phyloP scores from a whole-genome alignment of 2,113 vertebrate genomes.

The Cervus canadensis region DNA sequence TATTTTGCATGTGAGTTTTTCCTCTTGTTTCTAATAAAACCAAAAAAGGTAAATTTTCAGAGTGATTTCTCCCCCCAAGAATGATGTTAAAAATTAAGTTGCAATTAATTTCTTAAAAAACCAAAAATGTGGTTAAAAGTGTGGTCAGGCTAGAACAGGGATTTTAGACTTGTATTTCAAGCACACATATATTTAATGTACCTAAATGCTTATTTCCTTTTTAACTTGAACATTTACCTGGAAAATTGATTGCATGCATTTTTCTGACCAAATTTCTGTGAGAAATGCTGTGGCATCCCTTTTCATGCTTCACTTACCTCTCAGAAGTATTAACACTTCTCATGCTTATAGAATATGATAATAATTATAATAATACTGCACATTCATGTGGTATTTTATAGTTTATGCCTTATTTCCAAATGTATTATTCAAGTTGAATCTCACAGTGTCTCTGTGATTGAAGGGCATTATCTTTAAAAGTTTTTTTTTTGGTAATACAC shows the following conservation, averaged over 20 bases:
- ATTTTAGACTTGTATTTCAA: slow-evolving; percentile 24
- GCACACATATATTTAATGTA: not conserved
- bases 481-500: not conserved
- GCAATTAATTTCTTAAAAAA: not conserved
- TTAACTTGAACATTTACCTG: slow-evolving; percentile 16
- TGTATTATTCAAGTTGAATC: not conserved
- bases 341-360: not conserved
- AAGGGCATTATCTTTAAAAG: not conserved
- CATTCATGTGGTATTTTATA: not conserved
- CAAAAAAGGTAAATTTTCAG: not conserved
- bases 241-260: not conserved
- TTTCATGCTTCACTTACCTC: slow-evolving; percentile 8
- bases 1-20: slow-evolving; percentile 19
- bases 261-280: slow-evolving; percentile 13
- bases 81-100: not conserved
- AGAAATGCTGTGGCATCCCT: not conserved
- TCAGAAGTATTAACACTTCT: not conserved
- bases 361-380: not conserved
- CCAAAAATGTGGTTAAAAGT: not conserved
- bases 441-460: not conserved
- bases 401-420: not conserved
- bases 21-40: slow-evolving; percentile 40
- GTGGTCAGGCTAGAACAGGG: not conserved
- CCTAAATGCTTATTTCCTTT: not conserved
- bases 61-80: not conserved